Evolutionary conservation across 2,113 vertebrate genomes (phyloP).

Genomic region (Caranx ignobilis): DNA sequence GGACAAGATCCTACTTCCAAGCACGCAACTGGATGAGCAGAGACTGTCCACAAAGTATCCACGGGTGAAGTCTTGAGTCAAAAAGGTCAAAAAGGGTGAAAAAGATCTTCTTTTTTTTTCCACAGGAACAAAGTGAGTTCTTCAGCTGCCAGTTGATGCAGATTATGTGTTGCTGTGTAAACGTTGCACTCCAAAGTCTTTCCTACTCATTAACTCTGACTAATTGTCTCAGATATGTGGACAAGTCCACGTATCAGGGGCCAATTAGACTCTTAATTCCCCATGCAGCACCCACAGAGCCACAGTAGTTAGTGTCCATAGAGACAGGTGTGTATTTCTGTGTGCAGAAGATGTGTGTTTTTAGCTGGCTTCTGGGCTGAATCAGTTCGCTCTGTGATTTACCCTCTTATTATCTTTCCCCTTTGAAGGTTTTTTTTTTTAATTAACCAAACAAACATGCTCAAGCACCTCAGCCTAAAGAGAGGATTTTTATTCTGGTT

Average conservation of each 20-base stretch:
- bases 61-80: slow-evolving; percentile 4
- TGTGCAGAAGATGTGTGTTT: slow-evolving; percentile 1
- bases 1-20: slow-evolving; percentile 30
- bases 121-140: slow-evolving; percentile 1
- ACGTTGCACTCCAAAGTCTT: slow-evolving; percentile 21
- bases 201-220: slow-evolving; percentile 13
- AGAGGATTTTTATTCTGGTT: slow-evolving; percentile 25
- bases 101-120: slow-evolving; percentile 8
- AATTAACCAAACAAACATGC: slow-evolving; percentile 50
- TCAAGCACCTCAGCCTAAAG: slow-evolving; percentile 5
- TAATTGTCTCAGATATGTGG: slow-evolving; percentile 25
- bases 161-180: slow-evolving; percentile 29
- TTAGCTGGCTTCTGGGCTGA: not conserved
- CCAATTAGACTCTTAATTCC: slow-evolving; percentile 33
- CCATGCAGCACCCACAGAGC: slow-evolving; percentile 21
- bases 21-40: not conserved
- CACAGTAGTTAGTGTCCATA: slow-evolving; percentile 23
- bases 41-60: not conserved
- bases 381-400: slow-evolving; percentile 28
- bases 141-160: slow-evolving; percentile 40
- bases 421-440: slow-evolving; percentile 49
- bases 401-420: slow-evolving; percentile 44
- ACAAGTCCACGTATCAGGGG: slow-evolving; percentile 24
- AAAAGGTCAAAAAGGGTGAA: not conserved
- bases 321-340: slow-evolving; percentile 38